Evolutionary conservation across 2,113 vertebrate genomes (phyloP).

Genomic region (Conger conger): DNA sequence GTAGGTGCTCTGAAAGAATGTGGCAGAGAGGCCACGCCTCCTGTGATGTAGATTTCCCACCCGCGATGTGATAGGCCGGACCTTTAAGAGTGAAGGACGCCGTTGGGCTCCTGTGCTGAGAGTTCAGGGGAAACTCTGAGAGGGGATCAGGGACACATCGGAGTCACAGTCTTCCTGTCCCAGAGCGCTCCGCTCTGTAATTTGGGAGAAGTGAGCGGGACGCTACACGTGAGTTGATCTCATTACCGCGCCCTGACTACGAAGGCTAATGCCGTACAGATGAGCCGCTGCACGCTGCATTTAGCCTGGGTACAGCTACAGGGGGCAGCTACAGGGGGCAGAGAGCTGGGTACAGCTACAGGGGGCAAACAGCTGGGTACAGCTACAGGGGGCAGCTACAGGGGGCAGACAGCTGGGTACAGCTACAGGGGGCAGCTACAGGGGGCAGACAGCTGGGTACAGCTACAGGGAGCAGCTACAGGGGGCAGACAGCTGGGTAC

Average conservation of each 20-base stretch:
- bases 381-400: too few species aligned
- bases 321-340: neutral
- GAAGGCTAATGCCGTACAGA: constrained; percentile 65
- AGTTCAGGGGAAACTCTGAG: neutral
- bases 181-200: neutral
- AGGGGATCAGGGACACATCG: neutral
- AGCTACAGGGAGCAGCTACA: too few species aligned
- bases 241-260: constrained; percentile 54
- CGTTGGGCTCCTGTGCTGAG: neutral
- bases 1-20: neutral
- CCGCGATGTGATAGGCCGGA: neutral
- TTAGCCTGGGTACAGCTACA: too few species aligned
- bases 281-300: constrained; percentile 38
- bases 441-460: too few species aligned
- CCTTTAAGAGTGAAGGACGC: neutral
- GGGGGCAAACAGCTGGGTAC: too few species aligned
- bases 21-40: neutral
- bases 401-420: too few species aligned
- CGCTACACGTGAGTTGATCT: constrained; percentile 49
- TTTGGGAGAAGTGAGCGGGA: neutral
- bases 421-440: too few species aligned
- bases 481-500: too few species aligned
- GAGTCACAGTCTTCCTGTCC: neutral
- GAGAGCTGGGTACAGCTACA: too few species aligned
- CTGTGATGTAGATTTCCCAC: neutral